Conservation (phyloP, 2,797 vertebrate genomes). For the Lemur catta region DNA sequence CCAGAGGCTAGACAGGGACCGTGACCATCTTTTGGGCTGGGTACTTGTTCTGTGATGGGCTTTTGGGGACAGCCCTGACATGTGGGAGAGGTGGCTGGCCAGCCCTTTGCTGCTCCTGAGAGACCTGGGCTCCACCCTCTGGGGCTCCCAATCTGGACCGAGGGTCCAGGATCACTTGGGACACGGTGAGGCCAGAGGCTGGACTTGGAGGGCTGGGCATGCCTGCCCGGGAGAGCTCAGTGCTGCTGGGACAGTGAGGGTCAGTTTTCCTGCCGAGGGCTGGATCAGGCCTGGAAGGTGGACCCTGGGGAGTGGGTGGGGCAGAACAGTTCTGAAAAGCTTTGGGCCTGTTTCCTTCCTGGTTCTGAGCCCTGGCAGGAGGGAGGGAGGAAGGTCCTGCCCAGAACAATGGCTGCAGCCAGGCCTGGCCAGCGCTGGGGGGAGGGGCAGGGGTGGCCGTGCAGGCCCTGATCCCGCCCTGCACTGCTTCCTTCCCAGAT, state of each 20-base stretch:
- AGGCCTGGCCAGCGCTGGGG: not conserved
- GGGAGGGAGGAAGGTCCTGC: conserved; percentile 20
- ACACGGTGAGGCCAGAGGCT: not conserved
- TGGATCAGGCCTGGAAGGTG: not conserved
- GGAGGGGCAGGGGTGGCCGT: not conserved
- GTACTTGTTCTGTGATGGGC: not conserved
- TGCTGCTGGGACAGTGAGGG: not conserved
- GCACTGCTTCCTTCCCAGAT: conserved; percentile 66
- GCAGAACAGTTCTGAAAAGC: not conserved
- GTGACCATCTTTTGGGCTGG: fast-evolving
- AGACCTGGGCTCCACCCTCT: not conserved
- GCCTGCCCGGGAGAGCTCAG: not conserved
- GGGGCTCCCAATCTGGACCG: not conserved
- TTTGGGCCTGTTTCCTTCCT: conserved; percentile 54
- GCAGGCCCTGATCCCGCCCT: not conserved
- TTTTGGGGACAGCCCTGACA: not conserved
- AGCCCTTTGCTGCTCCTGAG: not conserved
- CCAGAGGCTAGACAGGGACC: not conserved
- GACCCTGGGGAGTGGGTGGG: conserved; percentile 47
- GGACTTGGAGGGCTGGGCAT: not conserved
- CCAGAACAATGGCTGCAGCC: conserved; percentile 50
- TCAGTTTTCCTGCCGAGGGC: not conserved
- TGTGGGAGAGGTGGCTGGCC: not conserved
- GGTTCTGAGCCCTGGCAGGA: not conserved
- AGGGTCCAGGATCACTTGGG: not conserved